Conservation (phyloP, 2,113 vertebrate species). For the Pelodiscus sinensis region DNA sequence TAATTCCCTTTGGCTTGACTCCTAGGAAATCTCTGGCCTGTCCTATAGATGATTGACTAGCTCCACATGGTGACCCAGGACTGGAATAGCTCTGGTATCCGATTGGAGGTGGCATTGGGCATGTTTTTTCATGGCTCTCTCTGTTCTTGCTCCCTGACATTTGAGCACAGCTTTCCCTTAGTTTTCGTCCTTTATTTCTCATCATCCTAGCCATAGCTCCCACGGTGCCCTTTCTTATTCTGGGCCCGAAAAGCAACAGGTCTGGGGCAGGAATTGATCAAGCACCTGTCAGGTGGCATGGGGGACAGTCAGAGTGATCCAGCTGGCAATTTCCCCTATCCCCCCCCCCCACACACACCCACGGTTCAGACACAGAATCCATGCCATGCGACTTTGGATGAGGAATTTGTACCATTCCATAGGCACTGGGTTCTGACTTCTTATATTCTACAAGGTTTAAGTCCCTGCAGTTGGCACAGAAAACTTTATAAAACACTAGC, state of each 20-base stretch:
- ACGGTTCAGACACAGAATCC: not conserved
- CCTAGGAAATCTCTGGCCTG: not conserved
- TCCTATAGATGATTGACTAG: not conserved
- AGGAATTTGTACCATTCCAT: not conserved
- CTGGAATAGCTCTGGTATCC: constrained; percentile 61
- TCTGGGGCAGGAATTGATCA: not conserved
- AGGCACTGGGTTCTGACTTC: not conserved
- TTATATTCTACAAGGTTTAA: not conserved
- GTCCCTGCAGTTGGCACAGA: not conserved
- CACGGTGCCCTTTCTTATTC: not conserved
- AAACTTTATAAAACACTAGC: not conserved
- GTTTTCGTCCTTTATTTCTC: not conserved
- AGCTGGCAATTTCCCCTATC: not conserved
- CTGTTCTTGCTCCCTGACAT: constrained; percentile 24
- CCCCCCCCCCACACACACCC: not conserved
- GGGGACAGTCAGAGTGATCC: not conserved
- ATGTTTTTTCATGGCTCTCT: not conserved
- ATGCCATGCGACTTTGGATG: not conserved
- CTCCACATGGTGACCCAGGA: not conserved
- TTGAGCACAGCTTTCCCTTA: not conserved
- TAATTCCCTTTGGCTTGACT: rapidly evolving
- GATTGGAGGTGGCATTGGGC: not conserved
- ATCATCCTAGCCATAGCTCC: not conserved
- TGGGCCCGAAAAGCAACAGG: not conserved
- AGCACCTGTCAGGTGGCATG: not conserved